These are phyloP conservation scores for Phylloscopus trochiloides DNA, from an alignment of 2,113 vertebrate species.

Conservation along the genomic window DNA sequence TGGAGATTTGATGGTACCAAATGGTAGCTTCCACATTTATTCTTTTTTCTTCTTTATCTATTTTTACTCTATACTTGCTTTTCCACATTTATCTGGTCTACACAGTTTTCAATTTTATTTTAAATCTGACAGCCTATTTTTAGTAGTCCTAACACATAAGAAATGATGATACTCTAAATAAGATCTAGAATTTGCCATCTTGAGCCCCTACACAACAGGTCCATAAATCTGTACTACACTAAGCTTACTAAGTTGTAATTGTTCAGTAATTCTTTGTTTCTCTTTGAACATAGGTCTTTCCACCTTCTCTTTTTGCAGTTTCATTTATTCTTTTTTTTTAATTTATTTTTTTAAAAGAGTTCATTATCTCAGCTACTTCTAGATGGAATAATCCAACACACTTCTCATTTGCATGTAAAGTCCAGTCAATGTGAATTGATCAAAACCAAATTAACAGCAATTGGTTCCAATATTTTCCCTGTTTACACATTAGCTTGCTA, in stretches of 20 bases:
- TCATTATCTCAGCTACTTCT: conserved; percentile 34
- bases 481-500: conserved; percentile 85
- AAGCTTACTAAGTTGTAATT: neutral
- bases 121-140: neutral
- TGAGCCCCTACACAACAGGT: neutral
- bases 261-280: neutral
- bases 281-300: neutral
- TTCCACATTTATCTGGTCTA: neutral
- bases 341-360: neutral
- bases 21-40: neutral
- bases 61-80: neutral
- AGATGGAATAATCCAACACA: neutral
- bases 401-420: conserved; percentile 91
- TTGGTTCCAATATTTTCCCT: conserved; percentile 90
- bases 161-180: neutral
- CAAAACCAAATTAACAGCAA: conserved; percentile 91
- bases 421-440: conserved; percentile 95
- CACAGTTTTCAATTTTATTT: neutral
- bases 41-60: neutral
- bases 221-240: neutral
- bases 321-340: neutral
- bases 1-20: neutral
- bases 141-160: neutral
- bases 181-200: neutral
- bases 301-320: neutral